phyloP scores from a whole-genome alignment of 2,888 invertebrate species.

The Callyntrura sp. region DNA sequence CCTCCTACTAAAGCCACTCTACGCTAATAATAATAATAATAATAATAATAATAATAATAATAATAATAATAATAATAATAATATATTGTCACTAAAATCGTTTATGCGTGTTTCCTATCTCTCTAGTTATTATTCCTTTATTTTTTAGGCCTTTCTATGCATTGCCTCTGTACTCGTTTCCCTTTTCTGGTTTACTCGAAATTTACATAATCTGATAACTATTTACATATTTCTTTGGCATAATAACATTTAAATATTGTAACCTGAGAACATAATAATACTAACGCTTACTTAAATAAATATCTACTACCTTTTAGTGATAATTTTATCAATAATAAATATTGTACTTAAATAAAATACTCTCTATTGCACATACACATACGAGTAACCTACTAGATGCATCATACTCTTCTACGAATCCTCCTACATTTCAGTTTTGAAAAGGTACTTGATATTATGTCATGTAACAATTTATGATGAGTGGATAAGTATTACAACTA shows the following conservation, averaged over 20 bases:
- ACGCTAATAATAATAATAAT: too few relatives aligned
- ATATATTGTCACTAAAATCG: neutral
- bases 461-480: constrained; percentile 6
- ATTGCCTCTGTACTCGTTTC: neutral
- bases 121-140: neutral
- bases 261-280: neutral
- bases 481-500: constrained; percentile 8
- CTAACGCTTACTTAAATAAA: neutral
- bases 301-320: neutral
- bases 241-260: neutral
- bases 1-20: neutral
- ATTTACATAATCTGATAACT: neutral
- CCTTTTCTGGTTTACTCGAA: neutral
- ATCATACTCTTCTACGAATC: neutral
- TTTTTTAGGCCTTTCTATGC: too few relatives aligned
- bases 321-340: neutral
- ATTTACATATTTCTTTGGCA: constrained; percentile 23
- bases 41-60: too few relatives aligned
- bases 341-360: constrained; percentile 22
- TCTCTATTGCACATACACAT: constrained; percentile 6
- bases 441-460: constrained; percentile 27
- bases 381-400: neutral
- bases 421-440: neutral
- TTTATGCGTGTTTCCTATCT: neutral
- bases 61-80: too few relatives aligned